Conservation (phyloP, 2,113 vertebrate species). For the Paradisaea rubra region DNA sequence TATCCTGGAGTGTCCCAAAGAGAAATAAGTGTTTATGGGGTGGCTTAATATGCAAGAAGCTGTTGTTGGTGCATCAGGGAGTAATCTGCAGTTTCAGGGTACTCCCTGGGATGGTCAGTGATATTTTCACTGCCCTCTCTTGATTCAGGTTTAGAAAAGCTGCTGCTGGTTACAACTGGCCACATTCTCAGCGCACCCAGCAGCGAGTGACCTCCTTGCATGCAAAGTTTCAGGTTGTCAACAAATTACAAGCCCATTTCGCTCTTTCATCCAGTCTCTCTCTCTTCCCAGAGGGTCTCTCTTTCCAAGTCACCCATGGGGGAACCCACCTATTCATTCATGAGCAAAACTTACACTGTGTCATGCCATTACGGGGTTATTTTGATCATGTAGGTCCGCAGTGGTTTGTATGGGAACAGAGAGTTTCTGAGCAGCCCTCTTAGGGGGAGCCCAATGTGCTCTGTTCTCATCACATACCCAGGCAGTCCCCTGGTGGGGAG, state of each 20-base stretch:
- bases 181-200: not conserved
- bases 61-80: not conserved
- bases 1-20: not conserved
- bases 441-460: rapidly evolving
- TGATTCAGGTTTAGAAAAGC: not conserved
- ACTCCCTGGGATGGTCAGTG: rapidly evolving
- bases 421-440: not conserved
- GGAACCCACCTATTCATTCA: no score
- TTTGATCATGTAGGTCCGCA: rapidly evolving
- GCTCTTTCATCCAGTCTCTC: not conserved
- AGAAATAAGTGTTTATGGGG: not conserved
- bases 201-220: not conserved
- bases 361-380: rapidly evolving
- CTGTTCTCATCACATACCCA: not conserved
- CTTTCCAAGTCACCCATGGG: not conserved
- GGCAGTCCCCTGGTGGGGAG: not conserved
- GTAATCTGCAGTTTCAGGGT: not conserved
- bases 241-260: not conserved
- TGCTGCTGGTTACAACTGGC: not conserved
- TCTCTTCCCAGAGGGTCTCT: not conserved
- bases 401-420: not conserved
- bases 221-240: not conserved
- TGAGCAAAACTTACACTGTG: rapidly evolving
- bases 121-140: not conserved
- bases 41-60: not conserved